Base-by-base conservation (phyloP, 1,140 invertebrate genomes). In the Nymphalis io region DNA sequence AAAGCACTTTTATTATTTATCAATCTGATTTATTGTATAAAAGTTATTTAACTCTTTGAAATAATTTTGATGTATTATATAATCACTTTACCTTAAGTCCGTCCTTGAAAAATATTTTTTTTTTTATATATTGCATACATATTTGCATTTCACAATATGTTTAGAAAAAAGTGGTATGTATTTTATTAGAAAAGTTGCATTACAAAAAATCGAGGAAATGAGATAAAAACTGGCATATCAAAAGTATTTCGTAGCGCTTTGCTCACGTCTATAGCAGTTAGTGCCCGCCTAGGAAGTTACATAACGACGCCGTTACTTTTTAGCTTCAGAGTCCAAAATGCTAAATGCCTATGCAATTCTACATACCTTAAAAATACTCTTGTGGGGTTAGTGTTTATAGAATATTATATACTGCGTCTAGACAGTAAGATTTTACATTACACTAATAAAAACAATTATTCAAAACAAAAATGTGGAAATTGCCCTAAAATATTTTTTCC, bases 231-330 rank as follows among this genome's bases (percentile, higher is more conserved):
- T 18, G 13, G 6, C 42, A 48, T 51, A 66, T 66, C 59, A 39
- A 57, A 60, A 61, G 20, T 27, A 11, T 44, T 82, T 81, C 72
- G 44, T 72, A 69, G 60, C 60, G 82, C 72, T 15, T 18, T 8
- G 72, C 33, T 33, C 60, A 48, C 68, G 73, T 73, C 79, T 82
- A 81, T 79, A 76, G 79, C 74, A 81, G 74, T 78, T 74, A 81
- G 78, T 75, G 62, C 71, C 68, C 74, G 79, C 80, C 82, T 80
- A 79, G 78, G 71, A 83, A 81, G 79, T 84, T 83, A 78, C 81
- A 77, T 84, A 85, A 85, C 79, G 78, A 67, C 67, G 80, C 78
- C 75, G 75, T 84, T 84, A 84, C 79, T 83, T 85, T 83, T 85
- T 85, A 84, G 82, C 76, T 84, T 73, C 81, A 69, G 72, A 74